Evolutionary conservation across 2,797 vertebrate genomes (phyloP).

Genomic region (Cyprinella venusta): DNA sequence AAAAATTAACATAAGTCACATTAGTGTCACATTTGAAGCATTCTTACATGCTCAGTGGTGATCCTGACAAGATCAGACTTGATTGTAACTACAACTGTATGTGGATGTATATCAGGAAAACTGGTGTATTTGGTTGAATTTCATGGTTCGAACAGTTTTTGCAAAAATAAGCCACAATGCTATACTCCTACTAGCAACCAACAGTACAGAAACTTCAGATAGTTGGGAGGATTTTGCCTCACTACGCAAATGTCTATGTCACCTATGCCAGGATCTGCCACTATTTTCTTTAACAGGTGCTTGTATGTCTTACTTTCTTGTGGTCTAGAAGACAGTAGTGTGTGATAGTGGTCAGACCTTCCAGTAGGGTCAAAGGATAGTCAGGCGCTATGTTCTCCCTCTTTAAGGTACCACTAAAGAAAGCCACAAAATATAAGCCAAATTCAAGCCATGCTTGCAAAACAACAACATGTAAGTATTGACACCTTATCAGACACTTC

Average conservation of each 20-base stretch:
- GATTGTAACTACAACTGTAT: neutral
- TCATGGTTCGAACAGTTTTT: neutral
- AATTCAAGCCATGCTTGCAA: neutral
- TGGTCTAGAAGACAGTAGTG: slow-evolving; percentile 95
- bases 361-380: slow-evolving; percentile 92
- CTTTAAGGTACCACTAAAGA: slow-evolving; percentile 78
- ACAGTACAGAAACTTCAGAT: neutral
- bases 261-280: neutral
- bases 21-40: neutral
- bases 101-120: neutral
- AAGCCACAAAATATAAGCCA: neutral
- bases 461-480: slow-evolving; percentile 13
- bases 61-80: neutral
- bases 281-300: neutral
- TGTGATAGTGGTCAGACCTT: slow-evolving; percentile 92
- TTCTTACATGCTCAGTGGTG: neutral
- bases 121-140: neutral
- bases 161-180: neutral
- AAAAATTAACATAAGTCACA: neutral
- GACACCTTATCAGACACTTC: neutral
- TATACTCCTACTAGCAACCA: neutral
- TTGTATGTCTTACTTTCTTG: slow-evolving; percentile 80
- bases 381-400: slow-evolving; percentile 94
- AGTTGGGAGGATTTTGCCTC: neutral
- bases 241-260: neutral